phyloP scores from a whole-genome alignment of 1,140 invertebrate genomes.

The Lasaia peninsularis region DNA sequence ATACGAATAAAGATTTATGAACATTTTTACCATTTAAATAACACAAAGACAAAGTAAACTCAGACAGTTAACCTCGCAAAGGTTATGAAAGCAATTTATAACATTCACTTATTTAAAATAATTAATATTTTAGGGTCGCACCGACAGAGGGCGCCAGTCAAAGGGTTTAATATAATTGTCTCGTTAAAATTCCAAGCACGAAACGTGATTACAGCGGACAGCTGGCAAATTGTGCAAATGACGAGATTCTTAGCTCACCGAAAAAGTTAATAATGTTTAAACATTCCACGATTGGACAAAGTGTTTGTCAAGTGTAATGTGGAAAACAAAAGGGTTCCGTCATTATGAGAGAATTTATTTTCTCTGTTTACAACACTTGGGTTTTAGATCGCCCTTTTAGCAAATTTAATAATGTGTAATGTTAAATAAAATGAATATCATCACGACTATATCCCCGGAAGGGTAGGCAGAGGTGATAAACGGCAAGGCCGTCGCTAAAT shows the following conservation, averaged over 20 bases:
- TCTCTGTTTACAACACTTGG: no score
- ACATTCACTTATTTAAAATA: constrained; percentile 3
- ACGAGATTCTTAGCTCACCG: constrained; percentile 2
- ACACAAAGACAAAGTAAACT: no score
- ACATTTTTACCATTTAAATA: no score
- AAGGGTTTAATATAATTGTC: constrained; percentile 4
- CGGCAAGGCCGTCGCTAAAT: no score
- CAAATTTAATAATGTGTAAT: no score
- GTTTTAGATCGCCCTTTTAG: no score
- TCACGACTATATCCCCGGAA: no score
- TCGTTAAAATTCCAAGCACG: constrained; percentile 7
- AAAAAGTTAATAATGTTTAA: constrained; percentile 4
- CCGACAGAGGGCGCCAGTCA: neutral
- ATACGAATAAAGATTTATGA: no score
- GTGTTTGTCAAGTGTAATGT: neutral
- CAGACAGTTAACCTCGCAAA: neutral
- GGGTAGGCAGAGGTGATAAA: no score
- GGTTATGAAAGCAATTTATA: neutral
- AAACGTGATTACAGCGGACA: constrained; percentile 8
- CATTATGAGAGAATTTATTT: no score
- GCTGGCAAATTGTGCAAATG: neutral
- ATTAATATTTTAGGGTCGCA: neutral
- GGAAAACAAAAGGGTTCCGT: neutral
- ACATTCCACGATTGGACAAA: neutral
- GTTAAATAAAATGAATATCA: no score